Evolutionary conservation across 2,113 vertebrate species (phyloP).

Genomic region (Mungos mungo): DNA sequence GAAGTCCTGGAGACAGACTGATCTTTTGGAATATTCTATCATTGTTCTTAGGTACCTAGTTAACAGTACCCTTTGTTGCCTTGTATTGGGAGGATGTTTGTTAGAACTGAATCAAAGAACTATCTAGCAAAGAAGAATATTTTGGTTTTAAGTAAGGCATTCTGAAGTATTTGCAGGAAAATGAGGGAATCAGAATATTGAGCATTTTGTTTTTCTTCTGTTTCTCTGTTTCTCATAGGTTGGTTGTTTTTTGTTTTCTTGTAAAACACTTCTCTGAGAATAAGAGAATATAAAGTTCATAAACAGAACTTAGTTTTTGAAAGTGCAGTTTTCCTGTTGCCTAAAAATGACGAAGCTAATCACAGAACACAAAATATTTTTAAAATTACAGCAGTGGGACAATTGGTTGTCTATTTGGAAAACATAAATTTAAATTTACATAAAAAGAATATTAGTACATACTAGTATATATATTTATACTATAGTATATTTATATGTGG

Average conservation of each 20-base stretch:
- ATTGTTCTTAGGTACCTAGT: not conserved
- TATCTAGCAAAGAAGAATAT: not conserved
- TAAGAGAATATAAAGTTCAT: not conserved
- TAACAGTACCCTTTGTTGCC: not conserved
- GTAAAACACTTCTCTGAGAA: not conserved
- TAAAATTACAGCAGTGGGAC: not conserved
- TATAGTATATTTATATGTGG: not conserved
- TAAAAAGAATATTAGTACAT: not conserved
- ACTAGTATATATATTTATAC: not conserved
- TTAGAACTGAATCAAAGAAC: not conserved
- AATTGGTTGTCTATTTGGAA: not conserved
- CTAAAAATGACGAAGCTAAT: not conserved
- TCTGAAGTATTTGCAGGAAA: not conserved
- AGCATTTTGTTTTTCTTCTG: not conserved
- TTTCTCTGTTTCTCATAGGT: not conserved
- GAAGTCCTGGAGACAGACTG: not conserved
- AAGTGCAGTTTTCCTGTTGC: not conserved
- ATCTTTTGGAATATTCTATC: not conserved
- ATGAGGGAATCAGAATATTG: not conserved
- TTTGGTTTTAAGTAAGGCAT: not conserved
- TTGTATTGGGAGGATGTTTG: not conserved
- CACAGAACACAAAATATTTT: not conserved
- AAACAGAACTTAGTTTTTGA: not conserved
- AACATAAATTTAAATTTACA: not conserved
- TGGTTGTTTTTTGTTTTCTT: not conserved